Evolutionary conservation across 2,888 invertebrate genomes (phyloP).

Genomic region (Oligia strigilis): DNA sequence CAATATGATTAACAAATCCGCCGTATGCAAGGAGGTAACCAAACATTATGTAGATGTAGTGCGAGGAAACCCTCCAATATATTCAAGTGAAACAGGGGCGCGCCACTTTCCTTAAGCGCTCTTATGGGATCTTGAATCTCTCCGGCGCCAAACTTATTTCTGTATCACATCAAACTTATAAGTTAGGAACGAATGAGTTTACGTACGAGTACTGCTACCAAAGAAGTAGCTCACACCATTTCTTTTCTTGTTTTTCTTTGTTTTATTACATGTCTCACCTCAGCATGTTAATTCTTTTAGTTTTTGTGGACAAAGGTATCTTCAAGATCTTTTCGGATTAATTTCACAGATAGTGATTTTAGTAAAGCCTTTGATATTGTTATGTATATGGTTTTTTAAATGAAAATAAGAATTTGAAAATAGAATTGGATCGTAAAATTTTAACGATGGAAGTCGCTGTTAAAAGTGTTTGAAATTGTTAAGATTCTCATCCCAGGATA

Average conservation of each 20-base stretch:
- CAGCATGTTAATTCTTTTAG: conserved; percentile 31
- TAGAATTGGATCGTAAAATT: conserved; percentile 51
- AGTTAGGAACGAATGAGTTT: conserved; percentile 72
- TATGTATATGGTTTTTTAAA: conserved; percentile 18
- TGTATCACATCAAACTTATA: conserved; percentile 75
- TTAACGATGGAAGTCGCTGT: conserved; percentile 44
- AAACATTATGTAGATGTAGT: conserved; percentile 63
- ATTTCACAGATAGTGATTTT: conserved; percentile 7
- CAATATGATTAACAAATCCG: conserved; percentile 59
- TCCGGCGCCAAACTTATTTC: conserved; percentile 73
- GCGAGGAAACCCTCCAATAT: conserved; percentile 61
- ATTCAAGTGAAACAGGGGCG: conserved; percentile 69
- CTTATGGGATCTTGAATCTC: conserved; percentile 76
- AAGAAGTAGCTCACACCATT: conserved; percentile 33
- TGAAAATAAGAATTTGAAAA: conserved; percentile 30
- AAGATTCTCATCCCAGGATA: conserved; percentile 28
- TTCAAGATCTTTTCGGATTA: conserved; percentile 1
- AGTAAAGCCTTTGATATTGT: neutral
- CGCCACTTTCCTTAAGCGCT: conserved; percentile 73
- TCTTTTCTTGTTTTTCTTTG: conserved; percentile 42
- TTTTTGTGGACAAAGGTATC: conserved; percentile 18
- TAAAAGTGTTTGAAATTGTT: conserved; percentile 45
- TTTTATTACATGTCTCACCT: conserved; percentile 36
- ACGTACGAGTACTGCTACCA: conserved; percentile 34
- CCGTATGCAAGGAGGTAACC: conserved; percentile 39